Base-by-base conservation (phyloP, 2,113 vertebrate species). In the Ploceus nigricollis region DNA sequence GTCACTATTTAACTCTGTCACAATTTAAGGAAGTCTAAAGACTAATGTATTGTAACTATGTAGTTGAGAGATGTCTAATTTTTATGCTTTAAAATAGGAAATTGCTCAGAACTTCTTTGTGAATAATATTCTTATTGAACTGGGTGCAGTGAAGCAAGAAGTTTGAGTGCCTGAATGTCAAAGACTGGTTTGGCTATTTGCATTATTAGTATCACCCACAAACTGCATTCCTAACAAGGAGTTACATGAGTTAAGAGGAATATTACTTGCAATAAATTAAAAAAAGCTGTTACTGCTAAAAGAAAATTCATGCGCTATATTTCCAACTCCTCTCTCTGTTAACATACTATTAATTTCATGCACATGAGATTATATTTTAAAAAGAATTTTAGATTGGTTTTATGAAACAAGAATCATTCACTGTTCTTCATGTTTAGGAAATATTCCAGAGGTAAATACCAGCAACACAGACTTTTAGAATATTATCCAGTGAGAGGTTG, bases 161-260 rank as follows among this genome's bases (percentile, higher is more conserved):
- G 8, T 92, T 87, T 87, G 70, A 90, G 57, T 69, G 33, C 13
- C 15, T 61, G 15, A 45, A 63, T 92, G 87, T 77, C 58, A 92
- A 90, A 95, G 66, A 72, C 37, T 58, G 22, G 18, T 87, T 96
- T 93, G 64, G 30, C 16, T 61, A 73, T 93, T 91, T 84, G 18
- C 31, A 77, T 71, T 92, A 71, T 73, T 96, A 68, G 88, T 84
- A 33, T 45, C 85, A 70, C 25, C 51, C 37, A 91, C 45, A 96
- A 90, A 94, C 51, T 78, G 39, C 37, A 90, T 87, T 97, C 31
- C 51, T 88, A 94, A 96, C 19, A 93, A 95, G 57, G 53, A 51
- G 19, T 65, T 94, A 30, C 24, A 45, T 70, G 48, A 66, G 28
- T 94, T 89, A 93, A 82, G 48, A 86, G 35, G 33, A 79, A 58